Evolutionary conservation across 1,140 invertebrate species (phyloP).

Genomic region (Ceratoteleas bidentatus): DNA sequence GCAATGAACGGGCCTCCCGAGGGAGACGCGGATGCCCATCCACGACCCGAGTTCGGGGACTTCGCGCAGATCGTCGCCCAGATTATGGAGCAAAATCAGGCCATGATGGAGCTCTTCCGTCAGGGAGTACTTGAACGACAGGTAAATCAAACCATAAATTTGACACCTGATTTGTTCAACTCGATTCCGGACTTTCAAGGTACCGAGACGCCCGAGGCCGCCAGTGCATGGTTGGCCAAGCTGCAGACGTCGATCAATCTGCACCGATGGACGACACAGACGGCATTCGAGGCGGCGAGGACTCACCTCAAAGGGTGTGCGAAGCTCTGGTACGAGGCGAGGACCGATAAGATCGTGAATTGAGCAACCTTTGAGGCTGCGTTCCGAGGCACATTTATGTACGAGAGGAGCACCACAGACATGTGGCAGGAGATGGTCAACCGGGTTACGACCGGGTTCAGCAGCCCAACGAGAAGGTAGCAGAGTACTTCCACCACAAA

Average conservation of each 20-base stretch:
- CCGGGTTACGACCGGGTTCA: not conserved
- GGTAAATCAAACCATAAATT: too few relatives aligned
- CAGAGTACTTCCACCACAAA: constrained; percentile 14
- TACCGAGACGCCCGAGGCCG: constrained; percentile 3
- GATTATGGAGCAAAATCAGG: too few relatives aligned
- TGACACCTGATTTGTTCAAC: too few relatives aligned
- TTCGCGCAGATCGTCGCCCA: too few relatives aligned
- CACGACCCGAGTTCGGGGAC: too few relatives aligned
- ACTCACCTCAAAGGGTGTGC: constrained; percentile 5
- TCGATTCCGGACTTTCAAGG: too few relatives aligned
- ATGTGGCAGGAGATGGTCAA: constrained; percentile 26
- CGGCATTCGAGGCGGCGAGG: constrained; percentile 12
- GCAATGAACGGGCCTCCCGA: too few relatives aligned
- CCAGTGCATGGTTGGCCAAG: not conserved
- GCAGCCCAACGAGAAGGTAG: not conserved
- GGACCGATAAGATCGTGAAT: not conserved
- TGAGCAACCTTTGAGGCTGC: constrained; percentile 5
- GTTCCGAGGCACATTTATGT: constrained; percentile 18
- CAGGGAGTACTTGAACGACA: too few relatives aligned
- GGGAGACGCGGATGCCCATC: too few relatives aligned
- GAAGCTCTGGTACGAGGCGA: constrained; percentile 7
- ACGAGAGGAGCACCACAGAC: constrained; percentile 11
- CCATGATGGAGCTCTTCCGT: too few relatives aligned
- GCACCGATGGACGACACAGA: not conserved
- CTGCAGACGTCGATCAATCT: constrained; percentile 6